These are phyloP conservation scores for Pampusana beccarii DNA, from an alignment of 2,113 vertebrate species.

Conservation along the genomic window DNA sequence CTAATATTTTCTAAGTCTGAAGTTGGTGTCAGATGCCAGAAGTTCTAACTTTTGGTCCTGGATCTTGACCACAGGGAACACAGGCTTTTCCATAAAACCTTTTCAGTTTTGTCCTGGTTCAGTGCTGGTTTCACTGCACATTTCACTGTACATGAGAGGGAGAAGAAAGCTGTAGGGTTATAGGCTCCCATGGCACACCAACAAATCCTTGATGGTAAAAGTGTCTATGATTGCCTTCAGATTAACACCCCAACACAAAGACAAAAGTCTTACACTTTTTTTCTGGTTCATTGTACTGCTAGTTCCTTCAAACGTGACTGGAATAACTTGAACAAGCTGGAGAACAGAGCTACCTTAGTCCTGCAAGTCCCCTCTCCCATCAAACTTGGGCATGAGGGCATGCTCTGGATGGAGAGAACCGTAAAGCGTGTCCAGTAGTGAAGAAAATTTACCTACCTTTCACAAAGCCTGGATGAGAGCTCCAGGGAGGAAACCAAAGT, in stretches of 20 bases:
- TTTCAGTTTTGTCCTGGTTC: background rate
- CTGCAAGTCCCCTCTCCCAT: background rate
- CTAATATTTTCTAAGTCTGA: background rate
- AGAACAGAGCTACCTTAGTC: background rate
- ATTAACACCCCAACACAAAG: background rate
- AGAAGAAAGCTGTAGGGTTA: background rate
- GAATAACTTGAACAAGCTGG: background rate
- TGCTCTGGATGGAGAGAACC: background rate
- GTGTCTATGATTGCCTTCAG: background rate
- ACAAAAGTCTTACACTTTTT: fast-evolving
- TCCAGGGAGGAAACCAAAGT: background rate
- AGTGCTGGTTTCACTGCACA: background rate
- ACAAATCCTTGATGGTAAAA: background rate
- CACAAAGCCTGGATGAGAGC: background rate
- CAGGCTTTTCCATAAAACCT: background rate
- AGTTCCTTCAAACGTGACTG: background rate
- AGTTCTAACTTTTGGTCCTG: background rate
- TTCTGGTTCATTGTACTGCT: background rate
- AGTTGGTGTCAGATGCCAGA: background rate
- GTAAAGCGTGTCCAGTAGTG: background rate
- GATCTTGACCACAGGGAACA: background rate
- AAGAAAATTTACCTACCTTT: background rate
- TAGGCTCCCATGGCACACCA: background rate
- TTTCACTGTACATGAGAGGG: background rate
- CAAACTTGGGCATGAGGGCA: background rate